Conservation (phyloP, 1,140 invertebrate species). For the Spodoptera frugiperda region DNA sequence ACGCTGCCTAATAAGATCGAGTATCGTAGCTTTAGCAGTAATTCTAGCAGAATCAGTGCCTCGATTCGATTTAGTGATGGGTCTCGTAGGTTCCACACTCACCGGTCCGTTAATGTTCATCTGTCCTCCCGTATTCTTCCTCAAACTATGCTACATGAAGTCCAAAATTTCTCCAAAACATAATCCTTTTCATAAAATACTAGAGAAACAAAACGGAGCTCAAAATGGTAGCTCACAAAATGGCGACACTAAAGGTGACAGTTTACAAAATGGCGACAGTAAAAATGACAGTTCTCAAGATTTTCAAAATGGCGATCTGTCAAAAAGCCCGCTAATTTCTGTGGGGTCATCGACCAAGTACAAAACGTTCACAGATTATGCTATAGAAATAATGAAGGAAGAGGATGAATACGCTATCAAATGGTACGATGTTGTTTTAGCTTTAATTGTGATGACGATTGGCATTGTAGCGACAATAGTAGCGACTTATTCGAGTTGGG, state of each 20-base stretch:
- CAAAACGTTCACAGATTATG: conserved; percentile 70
- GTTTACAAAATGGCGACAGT: conserved; percentile 42
- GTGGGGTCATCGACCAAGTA: conserved; percentile 66
- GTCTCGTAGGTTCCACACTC: conserved; percentile 93
- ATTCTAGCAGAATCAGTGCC: conserved; percentile 94
- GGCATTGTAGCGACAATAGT: conserved; percentile 87
- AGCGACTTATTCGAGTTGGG: conserved; percentile 88
- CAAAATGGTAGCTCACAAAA: conserved; percentile 45
- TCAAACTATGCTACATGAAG: conserved; percentile 86
- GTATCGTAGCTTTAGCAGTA: conserved; percentile 90
- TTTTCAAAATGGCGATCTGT: conserved; percentile 60
- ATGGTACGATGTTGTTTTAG: conserved; percentile 77
- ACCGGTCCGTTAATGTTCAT: conserved; percentile 95
- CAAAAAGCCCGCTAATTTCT: conserved; percentile 65
- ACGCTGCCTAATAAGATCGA: conserved; percentile 91
- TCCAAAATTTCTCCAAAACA: conserved; percentile 54
- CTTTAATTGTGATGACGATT: conserved; percentile 84
- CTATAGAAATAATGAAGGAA: conserved; percentile 45
- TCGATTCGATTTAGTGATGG: conserved; percentile 95
- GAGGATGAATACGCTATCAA: conserved; percentile 66
- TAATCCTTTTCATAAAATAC: not conserved
- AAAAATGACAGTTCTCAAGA: no score
- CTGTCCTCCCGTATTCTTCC: conserved; percentile 94
- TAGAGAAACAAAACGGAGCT: conserved; percentile 26
- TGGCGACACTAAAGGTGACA: conserved; percentile 31